A percentile compares a stretch with the other conserved stretches of the same genome.
These are phyloP conservation scores for Microcebus griseorufus DNA, from an alignment of 2,113 vertebrate genomes.

Conservation along the genomic window DNA sequence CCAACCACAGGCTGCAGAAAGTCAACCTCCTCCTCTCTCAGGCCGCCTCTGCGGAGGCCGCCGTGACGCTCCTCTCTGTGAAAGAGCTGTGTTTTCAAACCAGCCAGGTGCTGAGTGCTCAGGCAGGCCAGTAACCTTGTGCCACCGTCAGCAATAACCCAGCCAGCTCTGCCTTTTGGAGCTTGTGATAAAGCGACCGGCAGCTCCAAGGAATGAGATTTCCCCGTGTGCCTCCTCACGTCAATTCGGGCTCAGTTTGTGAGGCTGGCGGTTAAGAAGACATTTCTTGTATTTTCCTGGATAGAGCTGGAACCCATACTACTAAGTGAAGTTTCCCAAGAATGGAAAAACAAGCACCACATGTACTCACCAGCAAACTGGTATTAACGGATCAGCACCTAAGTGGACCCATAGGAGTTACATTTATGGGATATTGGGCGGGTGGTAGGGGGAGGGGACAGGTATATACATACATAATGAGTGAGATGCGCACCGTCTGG, in stretches of 20 bases:
- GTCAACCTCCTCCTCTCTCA: fast-evolving
- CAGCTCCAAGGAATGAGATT: background rate
- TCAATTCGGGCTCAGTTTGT: background rate
- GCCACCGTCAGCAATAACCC: background rate
- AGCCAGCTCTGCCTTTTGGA: background rate
- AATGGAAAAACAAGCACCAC: no score
- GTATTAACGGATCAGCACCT: no score
- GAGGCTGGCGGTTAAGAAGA: background rate
- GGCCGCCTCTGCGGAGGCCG: background rate
- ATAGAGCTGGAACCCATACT: no score
- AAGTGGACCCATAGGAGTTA: no score
- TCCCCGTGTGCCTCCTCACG: background rate
- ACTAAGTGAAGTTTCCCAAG: no score
- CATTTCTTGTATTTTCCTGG: no score
- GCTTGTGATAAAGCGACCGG: background rate
- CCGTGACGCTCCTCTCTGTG: background rate
- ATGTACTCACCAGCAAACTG: no score
- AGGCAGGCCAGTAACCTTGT: background rate
- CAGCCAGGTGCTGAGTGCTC: background rate
- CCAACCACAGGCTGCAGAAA: background rate
- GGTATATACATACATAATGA: no score
- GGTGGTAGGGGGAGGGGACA: no score
- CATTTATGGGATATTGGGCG: no score
- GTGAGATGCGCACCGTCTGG: no score
- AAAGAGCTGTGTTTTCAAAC: background rate